phyloP scores from a whole-genome alignment of 2,113 vertebrate genomes.

The Tragelaphus strepsiceros region DNA sequence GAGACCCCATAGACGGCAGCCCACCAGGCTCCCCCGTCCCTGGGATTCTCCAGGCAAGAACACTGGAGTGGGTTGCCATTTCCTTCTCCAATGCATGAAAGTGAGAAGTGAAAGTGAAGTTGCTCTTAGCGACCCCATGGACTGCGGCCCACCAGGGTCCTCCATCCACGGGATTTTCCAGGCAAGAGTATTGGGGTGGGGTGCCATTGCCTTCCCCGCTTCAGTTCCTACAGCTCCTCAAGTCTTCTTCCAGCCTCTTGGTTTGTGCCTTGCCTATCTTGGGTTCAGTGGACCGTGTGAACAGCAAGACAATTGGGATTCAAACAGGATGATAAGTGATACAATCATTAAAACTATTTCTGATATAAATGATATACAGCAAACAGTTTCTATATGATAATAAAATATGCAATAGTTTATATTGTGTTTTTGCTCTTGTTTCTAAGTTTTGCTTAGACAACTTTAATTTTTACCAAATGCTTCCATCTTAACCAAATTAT shows the following conservation, averaged over 20 bases:
- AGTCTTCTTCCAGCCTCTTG: not conserved
- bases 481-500: not conserved
- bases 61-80: too few relatives aligned
- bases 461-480: not conserved
- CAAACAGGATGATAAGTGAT: not conserved
- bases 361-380: not conserved
- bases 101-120: too few relatives aligned
- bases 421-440: not conserved
- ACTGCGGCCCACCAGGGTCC: too few relatives aligned
- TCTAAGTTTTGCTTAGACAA: not conserved
- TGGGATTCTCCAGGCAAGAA: too few relatives aligned
- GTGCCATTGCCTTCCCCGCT: too few relatives aligned
- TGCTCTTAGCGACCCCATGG: too few relatives aligned
- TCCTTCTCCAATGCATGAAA: too few relatives aligned
- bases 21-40: too few relatives aligned
- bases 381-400: not conserved
- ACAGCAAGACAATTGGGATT: not conserved
- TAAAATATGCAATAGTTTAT: not conserved
- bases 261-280: not conserved
- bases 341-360: not conserved
- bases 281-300: not conserved
- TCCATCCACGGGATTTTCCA: too few relatives aligned
- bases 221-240: not conserved
- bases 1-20: too few relatives aligned
- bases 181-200: too few relatives aligned